Evolutionary conservation across 2,113 vertebrate species (phyloP), one percentile per base, ranked within the genome.

Genomic region (Loxodonta africana): DNA sequence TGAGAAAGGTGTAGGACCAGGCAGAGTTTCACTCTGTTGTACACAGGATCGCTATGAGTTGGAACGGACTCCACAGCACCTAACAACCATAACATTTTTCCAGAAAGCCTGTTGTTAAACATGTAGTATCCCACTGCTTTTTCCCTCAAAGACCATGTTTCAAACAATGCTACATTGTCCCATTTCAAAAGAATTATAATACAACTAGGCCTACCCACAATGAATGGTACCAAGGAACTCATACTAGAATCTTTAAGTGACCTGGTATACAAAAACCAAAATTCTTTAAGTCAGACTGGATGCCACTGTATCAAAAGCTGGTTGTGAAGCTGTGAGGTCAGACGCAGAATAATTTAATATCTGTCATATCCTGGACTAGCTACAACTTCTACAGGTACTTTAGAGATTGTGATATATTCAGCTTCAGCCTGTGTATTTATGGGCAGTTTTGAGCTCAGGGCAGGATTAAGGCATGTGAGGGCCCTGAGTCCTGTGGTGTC

Each of bases 131-230:
- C 12, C n/a, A 41, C 18, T 6, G 48, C 11, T 53, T 8, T 28
- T 73, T n/a, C 15, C 26, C 6, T 21, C 30, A 83, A 71, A 57
- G 37, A 63, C 15, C 4, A 7, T 17, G 10, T 63, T 94, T 89
- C 25, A 48, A 1, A 51, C 8, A 60, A 30, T 53, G 12, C 14
- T 89, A 5, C 9, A 33, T 41, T 53, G 5, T 62, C 15, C 21
- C 67, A 2, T 12, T 76, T 91, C 46, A 82, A 89, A 92, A 84
- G 73, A 88, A 95, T 51, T 60, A 48, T 48, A 83, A 33, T 37
- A 67, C 1, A 60, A 11, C n/a, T 28, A 88, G 6, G 17, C 11
- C 1, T 6, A 67, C 21, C 2, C 65, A 62, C 73, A 53, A 51
- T 44, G 26, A 92, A 76, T 46, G 26, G 3, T 82, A 41, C 11